These are phyloP conservation scores for Eustalomyia histrio DNA, from an alignment of 2,888 invertebrate species.

Conservation along the genomic window DNA sequence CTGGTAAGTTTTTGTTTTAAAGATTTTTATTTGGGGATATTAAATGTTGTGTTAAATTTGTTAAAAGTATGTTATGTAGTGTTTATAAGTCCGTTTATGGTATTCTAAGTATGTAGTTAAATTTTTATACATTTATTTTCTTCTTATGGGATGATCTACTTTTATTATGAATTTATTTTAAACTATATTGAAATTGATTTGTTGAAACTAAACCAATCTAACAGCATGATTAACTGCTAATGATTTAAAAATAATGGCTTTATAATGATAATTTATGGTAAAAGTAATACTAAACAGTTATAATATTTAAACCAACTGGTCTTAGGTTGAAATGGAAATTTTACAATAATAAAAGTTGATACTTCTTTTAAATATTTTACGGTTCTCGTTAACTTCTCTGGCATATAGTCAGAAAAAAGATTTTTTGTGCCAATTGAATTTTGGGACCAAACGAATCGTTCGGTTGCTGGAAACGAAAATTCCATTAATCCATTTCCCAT, in stretches of 20 bases:
- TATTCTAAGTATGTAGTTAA: conserved; percentile 41
- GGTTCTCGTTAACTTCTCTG: too few species aligned
- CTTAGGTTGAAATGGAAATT: background rate
- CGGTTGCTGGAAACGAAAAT: too few species aligned
- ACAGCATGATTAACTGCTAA: conserved; percentile 36
- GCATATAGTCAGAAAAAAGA: too few species aligned
- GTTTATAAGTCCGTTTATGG: conserved; percentile 50
- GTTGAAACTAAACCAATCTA: conserved; percentile 29
- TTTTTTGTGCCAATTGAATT: too few species aligned
- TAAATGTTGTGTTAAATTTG: conserved; percentile 53
- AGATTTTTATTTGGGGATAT: conserved; percentile 13
- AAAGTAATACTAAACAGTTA: background rate
- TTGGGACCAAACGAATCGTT: too few species aligned
- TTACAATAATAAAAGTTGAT: background rate
- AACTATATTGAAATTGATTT: conserved; percentile 1
- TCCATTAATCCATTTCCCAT: too few species aligned
- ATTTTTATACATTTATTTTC: conserved; percentile 54
- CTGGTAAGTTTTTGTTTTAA: conserved; percentile 70
- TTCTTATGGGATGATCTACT: conserved; percentile 70
- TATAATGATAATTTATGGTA: background rate
- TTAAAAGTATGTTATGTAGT: conserved; percentile 51
- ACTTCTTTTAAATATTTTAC: too few species aligned
- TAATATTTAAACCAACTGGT: conserved; percentile 14
- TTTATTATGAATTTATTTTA: conserved; percentile 52
- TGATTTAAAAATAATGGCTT: background rate